Conservation (phyloP, 2,113 vertebrate species). For the Boulengeromyrus knoepffleri region DNA sequence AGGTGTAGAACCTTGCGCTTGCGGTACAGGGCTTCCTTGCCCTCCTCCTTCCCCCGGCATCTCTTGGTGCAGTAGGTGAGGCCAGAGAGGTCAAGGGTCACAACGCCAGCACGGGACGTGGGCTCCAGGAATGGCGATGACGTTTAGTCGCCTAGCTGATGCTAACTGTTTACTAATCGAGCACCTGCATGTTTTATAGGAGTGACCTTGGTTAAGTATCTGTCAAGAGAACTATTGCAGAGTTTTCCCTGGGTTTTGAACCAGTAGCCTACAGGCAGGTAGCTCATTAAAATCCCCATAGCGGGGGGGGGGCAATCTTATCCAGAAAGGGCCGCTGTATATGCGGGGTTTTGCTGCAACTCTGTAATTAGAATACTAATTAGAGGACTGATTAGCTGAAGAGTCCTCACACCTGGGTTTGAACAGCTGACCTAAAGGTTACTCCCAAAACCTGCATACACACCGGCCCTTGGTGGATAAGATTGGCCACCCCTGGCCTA, state of each 20-base stretch:
- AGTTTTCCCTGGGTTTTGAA: not conserved
- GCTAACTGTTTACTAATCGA: not conserved
- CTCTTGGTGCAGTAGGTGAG: constrained; percentile 85
- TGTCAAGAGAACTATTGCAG: not conserved
- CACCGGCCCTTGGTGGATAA: no score
- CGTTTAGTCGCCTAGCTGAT: not conserved
- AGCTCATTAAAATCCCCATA: not conserved
- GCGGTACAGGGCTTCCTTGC: constrained; percentile 71
- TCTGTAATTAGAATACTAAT: no score
- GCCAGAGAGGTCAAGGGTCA: constrained; percentile 68
- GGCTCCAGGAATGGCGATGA: not conserved
- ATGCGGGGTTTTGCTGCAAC: no score
- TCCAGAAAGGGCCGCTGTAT: no score
- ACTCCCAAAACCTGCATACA: no score
- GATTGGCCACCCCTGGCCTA: not conserved
- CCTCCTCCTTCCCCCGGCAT: constrained; percentile 74
- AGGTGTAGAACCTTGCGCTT: constrained; percentile 88
- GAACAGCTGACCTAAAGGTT: no score
- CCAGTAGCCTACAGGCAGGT: not conserved
- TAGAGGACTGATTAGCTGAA: no score
- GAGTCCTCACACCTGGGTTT: no score
- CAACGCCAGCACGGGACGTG: not conserved
- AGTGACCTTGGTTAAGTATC: not conserved
- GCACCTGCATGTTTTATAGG: not conserved
- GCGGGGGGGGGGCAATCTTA: no score